Percentiles rank a stretch among this genome's conserved stretches.
Evolutionary conservation across 2,888 invertebrate species (phyloP).

Genomic region (Drosophila pegasa): DNA sequence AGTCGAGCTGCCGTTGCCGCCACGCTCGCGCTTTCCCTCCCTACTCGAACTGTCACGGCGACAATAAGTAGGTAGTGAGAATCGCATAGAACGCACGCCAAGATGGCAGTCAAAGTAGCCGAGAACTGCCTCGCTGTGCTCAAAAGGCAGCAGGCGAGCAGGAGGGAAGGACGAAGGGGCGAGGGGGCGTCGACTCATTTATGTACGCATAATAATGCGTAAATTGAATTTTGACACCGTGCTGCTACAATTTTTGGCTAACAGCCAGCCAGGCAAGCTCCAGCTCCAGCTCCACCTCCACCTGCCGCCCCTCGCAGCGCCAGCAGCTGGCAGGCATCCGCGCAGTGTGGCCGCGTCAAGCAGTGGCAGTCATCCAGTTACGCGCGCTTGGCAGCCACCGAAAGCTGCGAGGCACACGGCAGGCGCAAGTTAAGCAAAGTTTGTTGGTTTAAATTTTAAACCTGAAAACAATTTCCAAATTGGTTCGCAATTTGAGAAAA

Average conservation of each 20-base stretch:
- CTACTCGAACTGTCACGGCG: neutral
- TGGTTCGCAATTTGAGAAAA: constrained; percentile 2
- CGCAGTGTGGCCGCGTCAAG: constrained; percentile 21
- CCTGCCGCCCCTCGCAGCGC: neutral
- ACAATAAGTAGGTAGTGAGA: constrained; percentile 10
- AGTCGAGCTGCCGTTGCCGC: constrained; percentile 2
- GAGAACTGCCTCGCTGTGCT: constrained; percentile 27
- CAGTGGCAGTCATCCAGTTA: constrained; percentile 30
- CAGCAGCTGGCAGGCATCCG: constrained; percentile 20
- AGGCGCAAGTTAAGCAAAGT: neutral
- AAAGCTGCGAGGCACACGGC: constrained; percentile 14
- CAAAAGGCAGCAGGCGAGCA: neutral
- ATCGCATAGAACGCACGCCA: constrained; percentile 5
- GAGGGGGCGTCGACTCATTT: constrained; percentile 29
- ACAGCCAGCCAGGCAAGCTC: constrained; percentile 17
- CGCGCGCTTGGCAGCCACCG: constrained; percentile 41
- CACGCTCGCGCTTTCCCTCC: neutral
- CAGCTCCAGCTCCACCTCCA: neutral
- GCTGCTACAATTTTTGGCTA: constrained; percentile 45
- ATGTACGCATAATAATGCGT: constrained; percentile 64
- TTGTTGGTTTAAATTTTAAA: constrained; percentile 10
- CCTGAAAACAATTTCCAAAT: constrained; percentile 17
- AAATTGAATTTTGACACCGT: constrained; percentile 80
- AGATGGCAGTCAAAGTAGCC: constrained; percentile 30
- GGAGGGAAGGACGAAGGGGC: neutral